Evolutionary conservation across 1,140 invertebrate species (phyloP), one percentile per base, ranked within the genome.

Genomic region (Acromyrmex charruanus): DNA sequence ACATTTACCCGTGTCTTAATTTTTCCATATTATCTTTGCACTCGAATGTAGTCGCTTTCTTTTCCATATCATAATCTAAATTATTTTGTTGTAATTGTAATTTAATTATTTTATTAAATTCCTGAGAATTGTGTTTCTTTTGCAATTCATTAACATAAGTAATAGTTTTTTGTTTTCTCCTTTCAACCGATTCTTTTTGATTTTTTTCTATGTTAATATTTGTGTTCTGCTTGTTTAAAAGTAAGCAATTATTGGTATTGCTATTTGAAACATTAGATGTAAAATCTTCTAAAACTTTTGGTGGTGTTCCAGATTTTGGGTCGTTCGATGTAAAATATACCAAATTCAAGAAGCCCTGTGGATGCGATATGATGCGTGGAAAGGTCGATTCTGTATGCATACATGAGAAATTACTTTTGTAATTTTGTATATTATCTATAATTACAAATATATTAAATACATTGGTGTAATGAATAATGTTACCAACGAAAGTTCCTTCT

Each of bases 401-500:
- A 63, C 12, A 77, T 18, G n/a, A 68, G 25, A 85, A 55, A 51
- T 72, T 88, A n/a, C 49, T n/a, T 66, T 72, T 44, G 49, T 80
- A 86, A 84, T 59, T 88, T 51, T 88, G 10, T 31, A 51, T 6
- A 5, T 72, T 69, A 44, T 61, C 12, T 49, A 28, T 72, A 55
- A 87, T 74, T 51, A 81, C 72, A 35, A 66, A 79, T 68, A 3
- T 28, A 35, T 58, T 39, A 28, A 84, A 75, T 66, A 84, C 81
- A 77, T 59, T 5, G 16, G 55, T 68, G 44, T 74, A 71, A 61
- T 51, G 10, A 68, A 71, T 81, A 75, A 59, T 31, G 63, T 92
- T 92, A 93, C 89, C 77, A 39, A 87, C 68, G 14, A 82, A 69
- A 74, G 51, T 77, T 35, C 79, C 85, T 75, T 88, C 85, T 87